A percentile compares a stretch with the other conserved stretches of the same genome.
These are phyloP conservation scores for Caloenas nicobarica DNA, from an alignment of 2,113 vertebrate genomes.

Conservation along the genomic window DNA sequence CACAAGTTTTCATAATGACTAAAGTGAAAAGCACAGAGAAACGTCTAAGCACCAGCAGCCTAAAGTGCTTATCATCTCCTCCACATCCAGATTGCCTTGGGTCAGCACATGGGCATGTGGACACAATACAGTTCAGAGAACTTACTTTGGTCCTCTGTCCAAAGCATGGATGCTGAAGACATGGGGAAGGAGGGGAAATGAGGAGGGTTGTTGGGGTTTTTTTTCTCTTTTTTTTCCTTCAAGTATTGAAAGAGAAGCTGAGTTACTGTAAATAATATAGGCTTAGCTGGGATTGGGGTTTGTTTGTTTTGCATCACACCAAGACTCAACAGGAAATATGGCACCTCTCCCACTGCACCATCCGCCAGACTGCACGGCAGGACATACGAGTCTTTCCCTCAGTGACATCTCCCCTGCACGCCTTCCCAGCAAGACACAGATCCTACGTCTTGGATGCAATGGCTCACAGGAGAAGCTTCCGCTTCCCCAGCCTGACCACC, in stretches of 20 bases:
- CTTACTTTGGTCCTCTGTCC: constrained; percentile 20
- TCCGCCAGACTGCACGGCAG: neutral
- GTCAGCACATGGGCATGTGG: neutral
- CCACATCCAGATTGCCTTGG: neutral
- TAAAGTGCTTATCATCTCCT: constrained; percentile 11
- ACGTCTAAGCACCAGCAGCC: neutral
- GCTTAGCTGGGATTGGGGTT: constrained; percentile 8
- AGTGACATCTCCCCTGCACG: rapidly evolving
- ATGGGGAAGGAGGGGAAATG: neutral
- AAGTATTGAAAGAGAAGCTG: constrained; percentile 30
- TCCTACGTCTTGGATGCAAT: rapidly evolving
- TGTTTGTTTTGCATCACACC: neutral
- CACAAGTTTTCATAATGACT: neutral
- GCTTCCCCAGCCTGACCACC: neutral
- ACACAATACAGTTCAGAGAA: neutral
- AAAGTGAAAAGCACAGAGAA: constrained; percentile 11
- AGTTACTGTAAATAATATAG: neutral
- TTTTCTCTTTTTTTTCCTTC: neutral
- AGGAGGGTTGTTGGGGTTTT: neutral
- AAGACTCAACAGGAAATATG: neutral
- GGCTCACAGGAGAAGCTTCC: neutral
- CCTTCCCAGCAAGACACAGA: neutral
- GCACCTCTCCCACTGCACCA: constrained; percentile 13
- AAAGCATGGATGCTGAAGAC: neutral
- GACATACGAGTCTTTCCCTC: neutral